Evolutionary conservation across 2,888 invertebrate species (phyloP), one percentile per base, ranked within the genome.

Genomic region (Pyralis farinalis): DNA sequence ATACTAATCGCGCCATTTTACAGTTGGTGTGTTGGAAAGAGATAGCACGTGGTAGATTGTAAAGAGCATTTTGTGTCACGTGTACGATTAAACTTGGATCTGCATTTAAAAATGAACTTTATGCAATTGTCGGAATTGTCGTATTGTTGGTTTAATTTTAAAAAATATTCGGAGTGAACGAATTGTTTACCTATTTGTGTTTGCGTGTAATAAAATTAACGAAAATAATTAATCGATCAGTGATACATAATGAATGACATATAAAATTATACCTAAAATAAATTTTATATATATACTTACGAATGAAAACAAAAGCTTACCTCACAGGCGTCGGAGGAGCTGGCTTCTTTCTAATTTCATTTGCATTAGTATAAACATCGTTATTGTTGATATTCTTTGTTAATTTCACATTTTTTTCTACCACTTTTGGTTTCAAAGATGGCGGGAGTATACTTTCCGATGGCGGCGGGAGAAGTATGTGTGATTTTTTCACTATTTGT

Each of bases 381-480:
- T 87, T 87, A 53, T 87, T 88, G 46, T 88, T 88, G n/a, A 87
- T 75, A 60, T 76, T 81, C 53, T 85, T 85, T 20, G 75, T 74
- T 20, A 74, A 46, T 64, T 78, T 82, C 29, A 77, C 58, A 37
- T 66, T 63, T 51, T 65, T 73, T 22, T 78, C 83, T 12, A 58
- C 43, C 21, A 60, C 47, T 51, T 71, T 76, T 7, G 78, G 76
- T 55, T 70, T 83, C 42, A 86, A 65, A 54, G 81, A 66, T 49
- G 85, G 81, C 50, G 84, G 86, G 42, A 84, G 44, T 35, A 81
- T 45, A 32, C 65, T 78, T n/a, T 73, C 56, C 20, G 50, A 51
- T 20, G 68, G 64, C 46, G 69, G 74, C 46, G 69, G 74, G 0
- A 63, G 58, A 1, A 75, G 71, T 0, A 72, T 71, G 21, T 70